phyloP scores from a whole-genome alignment of 1,140 invertebrate species.

The Vanessa atalanta region DNA sequence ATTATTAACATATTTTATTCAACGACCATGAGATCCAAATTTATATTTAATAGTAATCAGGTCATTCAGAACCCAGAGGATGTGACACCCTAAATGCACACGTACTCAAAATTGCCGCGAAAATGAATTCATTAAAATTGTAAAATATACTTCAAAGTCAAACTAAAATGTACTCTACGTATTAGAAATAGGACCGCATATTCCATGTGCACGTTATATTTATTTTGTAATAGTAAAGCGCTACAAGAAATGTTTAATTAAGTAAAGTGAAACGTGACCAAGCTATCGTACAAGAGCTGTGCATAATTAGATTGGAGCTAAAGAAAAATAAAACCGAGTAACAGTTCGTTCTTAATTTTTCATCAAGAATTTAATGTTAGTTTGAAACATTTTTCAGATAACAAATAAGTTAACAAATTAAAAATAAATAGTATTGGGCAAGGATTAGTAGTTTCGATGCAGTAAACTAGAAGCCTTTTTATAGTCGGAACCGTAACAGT shows the following conservation, averaged over 20 bases:
- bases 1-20: constrained; percentile 21
- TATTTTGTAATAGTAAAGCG: constrained; percentile 43
- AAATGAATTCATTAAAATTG: constrained; percentile 49
- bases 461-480: no score
- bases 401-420: no score
- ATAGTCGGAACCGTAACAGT: no score
- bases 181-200: constrained; percentile 23
- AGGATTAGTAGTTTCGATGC: no score
- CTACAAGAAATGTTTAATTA: constrained; percentile 58
- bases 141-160: constrained; percentile 22
- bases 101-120: constrained; percentile 29
- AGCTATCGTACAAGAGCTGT: constrained; percentile 42
- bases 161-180: constrained; percentile 28
- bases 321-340: constrained; percentile 42
- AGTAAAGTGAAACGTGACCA: constrained; percentile 53
- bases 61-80: constrained; percentile 24
- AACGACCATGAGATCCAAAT: not conserved
- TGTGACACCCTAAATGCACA: constrained; percentile 31
- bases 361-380: constrained; percentile 9
- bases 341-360: constrained; percentile 20
- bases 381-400: not conserved
- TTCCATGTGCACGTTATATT: constrained; percentile 26
- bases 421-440: no score
- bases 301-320: constrained; percentile 45
- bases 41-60: constrained; percentile 29